Percentiles rank a stretch among this genome's conserved stretches.
Conservation (phyloP, 1,140 invertebrate genomes). For the Zaprionus capensis region DNA sequence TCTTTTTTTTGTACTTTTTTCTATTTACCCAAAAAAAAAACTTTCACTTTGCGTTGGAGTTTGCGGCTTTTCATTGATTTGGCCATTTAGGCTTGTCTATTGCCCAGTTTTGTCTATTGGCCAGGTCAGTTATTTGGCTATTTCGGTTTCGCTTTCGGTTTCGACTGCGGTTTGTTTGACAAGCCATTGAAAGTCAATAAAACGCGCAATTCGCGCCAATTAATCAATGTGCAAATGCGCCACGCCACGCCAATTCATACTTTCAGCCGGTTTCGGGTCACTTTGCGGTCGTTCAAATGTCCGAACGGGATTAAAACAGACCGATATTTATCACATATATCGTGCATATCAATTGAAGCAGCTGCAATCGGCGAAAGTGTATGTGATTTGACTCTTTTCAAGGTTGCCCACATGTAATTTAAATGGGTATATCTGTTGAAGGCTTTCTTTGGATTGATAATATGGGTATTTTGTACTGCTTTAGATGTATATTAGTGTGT, state of each 20-base stretch:
- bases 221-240: slow-evolving; percentile 35
- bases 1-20: slow-evolving; percentile 14
- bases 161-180: slow-evolving; percentile 1
- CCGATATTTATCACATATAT: not conserved
- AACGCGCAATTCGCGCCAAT: slow-evolving; percentile 54
- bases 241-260: slow-evolving; percentile 7
- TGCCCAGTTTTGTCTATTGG: slow-evolving; percentile 39
- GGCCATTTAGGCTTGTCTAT: slow-evolving; percentile 38
- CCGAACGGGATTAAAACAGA: not conserved
- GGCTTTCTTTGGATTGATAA: too few species aligned
- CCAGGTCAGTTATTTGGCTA: slow-evolving; percentile 62
- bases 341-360: not conserved
- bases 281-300: not conserved
- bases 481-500: too few species aligned
- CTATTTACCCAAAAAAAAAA: slow-evolving; percentile 35
- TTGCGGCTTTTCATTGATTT: slow-evolving; percentile 31
- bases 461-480: too few species aligned
- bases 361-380: slow-evolving; percentile 2
- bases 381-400: not conserved
- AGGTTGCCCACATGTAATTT: not conserved
- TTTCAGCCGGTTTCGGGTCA: slow-evolving; percentile 16
- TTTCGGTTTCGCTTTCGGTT: slow-evolving; percentile 27
- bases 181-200: slow-evolving; percentile 14
- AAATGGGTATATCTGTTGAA: not conserved
- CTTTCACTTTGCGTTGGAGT: slow-evolving; percentile 68